phyloP scores from a whole-genome alignment of 2,888 invertebrate genomes.

The Malthinus seriepunctatus region DNA sequence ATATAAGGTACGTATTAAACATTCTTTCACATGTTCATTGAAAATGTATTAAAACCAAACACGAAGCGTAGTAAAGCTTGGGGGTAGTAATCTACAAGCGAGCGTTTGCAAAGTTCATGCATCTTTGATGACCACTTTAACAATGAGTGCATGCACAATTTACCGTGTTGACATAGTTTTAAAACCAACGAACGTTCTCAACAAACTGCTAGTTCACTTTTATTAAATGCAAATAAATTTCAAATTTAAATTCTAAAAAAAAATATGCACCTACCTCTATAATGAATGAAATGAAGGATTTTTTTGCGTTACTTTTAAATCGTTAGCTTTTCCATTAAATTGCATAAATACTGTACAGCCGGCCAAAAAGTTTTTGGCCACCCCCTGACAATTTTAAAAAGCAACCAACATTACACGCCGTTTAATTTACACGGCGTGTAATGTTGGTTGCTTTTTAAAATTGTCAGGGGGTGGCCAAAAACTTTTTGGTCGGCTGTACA shows the following conservation, averaged over 20 bases:
- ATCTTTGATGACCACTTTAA: slow-evolving; percentile 53
- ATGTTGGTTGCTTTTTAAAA: too few species aligned
- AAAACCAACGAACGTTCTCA: slow-evolving; percentile 40
- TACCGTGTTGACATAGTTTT: slow-evolving; percentile 57
- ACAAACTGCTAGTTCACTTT: slow-evolving; percentile 18
- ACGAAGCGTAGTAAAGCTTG: slow-evolving; percentile 37
- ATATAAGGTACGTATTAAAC: slow-evolving; percentile 35
- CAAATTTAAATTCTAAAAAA: background rate
- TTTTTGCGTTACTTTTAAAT: too few species aligned
- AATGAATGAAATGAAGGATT: too few species aligned
- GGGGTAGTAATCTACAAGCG: slow-evolving; percentile 31
- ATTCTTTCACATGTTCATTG: slow-evolving; percentile 53
- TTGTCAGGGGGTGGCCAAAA: too few species aligned
- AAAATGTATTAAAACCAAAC: slow-evolving; percentile 56
- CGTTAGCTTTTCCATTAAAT: too few species aligned
- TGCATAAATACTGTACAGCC: too few species aligned
- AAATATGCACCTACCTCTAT: background rate
- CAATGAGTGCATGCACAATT: slow-evolving; percentile 56
- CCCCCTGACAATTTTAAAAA: too few species aligned
- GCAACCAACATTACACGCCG: too few species aligned
- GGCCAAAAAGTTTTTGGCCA: too few species aligned
- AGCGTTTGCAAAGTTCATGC: slow-evolving; percentile 46
- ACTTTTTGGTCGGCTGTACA: too few species aligned
- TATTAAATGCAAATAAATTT: slow-evolving; percentile 26
- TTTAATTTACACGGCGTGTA: too few species aligned